Evolutionary conservation across 2,888 invertebrate species (phyloP), one percentile per base, ranked within the genome.

Genomic region (Aphidoletes aphidimyza): DNA sequence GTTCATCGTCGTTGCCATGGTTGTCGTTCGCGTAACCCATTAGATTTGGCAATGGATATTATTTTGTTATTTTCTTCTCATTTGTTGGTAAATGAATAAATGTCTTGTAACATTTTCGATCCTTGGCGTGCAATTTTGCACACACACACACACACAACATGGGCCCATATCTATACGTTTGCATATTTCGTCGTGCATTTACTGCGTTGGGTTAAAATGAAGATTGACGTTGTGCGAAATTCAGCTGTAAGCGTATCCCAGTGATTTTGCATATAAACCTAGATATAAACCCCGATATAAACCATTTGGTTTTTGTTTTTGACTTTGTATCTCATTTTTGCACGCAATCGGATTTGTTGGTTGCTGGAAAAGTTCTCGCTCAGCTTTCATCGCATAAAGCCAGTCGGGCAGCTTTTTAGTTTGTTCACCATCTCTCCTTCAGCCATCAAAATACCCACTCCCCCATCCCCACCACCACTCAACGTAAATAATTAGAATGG

Each of bases 81-180:
- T 69, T 69, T 54, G 54, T 26, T 54, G 22, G 14, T 30, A 9
- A 69, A 14, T 69, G 69, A 69, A 30, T 69, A 69, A 26, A 37
- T 81, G 81, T 81, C 81, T 81, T 81, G 11, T 11, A n/a, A 22
- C 81, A 37, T 37, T 81, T 81, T 81, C 81, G 81, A 81, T 37
- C n/a, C 37, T 81, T 37, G 37, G 37, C 81, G 81, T 37, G 37
- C 36, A 81, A 3, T 81, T 81, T 37, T 81, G 69, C 8, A 30
- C 30, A 69, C 11, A 22, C 30, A 30, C 69, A 69, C 2, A 14
- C 69, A 30, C 30, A 30, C 69, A 69, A 34, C 69, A 30, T 42
- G 8, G 30, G 8, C 34, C 34, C 34, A 34, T 11, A 17, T 26
- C 14, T 30, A 1, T 14, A 30, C 34, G 69, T 69, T 30, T 30